Evolutionary conservation across 2,888 invertebrate genomes (phyloP).

Genomic region (Drosophila testacea): DNA sequence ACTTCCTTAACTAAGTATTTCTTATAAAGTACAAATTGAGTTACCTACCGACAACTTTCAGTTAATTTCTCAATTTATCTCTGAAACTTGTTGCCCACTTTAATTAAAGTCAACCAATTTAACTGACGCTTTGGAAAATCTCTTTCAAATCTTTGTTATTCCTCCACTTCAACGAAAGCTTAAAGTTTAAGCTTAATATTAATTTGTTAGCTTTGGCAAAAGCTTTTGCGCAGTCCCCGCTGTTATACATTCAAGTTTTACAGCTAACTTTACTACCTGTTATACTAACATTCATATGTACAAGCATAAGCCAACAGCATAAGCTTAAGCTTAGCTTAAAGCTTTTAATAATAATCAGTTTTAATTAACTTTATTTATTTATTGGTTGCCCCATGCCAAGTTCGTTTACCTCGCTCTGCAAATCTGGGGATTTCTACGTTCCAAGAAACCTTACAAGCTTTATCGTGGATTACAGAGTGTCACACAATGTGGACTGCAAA

Average conservation of each 20-base stretch:
- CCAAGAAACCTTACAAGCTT: constrained; percentile 7
- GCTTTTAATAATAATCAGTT: neutral
- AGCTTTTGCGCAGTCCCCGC: constrained; percentile 22
- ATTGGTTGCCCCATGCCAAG: neutral
- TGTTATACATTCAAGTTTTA: constrained; percentile 33
- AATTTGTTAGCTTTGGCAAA: constrained; percentile 16
- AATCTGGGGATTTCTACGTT: neutral
- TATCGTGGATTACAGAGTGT: neutral
- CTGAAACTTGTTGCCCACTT: constrained; percentile 37
- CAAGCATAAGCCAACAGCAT: neutral
- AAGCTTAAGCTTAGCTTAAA: neutral
- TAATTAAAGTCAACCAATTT: neutral
- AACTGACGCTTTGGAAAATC: neutral
- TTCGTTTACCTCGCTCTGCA: constrained; percentile 2
- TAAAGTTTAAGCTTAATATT: constrained; percentile 10
- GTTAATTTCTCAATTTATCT: neutral
- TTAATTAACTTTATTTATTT: too few relatives aligned
- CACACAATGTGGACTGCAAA: too few relatives aligned
- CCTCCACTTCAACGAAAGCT: neutral
- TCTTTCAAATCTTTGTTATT: neutral
- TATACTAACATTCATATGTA: constrained; percentile 3
- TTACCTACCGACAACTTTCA: neutral
- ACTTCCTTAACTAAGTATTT: neutral
- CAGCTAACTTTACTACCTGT: neutral
- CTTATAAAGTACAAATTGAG: too few relatives aligned